Evolutionary conservation across 92 coral and sea anemone species (phyloP).

Genomic region (Palythoa grandiflora): DNA sequence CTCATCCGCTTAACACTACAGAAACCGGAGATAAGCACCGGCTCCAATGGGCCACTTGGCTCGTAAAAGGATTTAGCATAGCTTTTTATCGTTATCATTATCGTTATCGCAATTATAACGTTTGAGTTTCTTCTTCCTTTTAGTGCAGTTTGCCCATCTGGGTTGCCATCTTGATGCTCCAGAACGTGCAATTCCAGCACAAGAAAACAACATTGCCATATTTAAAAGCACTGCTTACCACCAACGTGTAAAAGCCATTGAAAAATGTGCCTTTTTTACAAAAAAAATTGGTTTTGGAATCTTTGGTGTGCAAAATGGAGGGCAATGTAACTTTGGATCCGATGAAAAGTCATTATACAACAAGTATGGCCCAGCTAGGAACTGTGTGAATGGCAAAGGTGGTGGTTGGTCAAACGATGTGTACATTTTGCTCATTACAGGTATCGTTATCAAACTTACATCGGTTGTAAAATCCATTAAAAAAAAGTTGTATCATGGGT

Average conservation of each 20-base stretch:
- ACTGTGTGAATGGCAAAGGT: conserved; percentile 31
- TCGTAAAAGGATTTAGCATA: too few relatives aligned
- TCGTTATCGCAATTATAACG: background rate
- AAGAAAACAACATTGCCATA: background rate
- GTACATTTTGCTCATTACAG: conserved; percentile 17
- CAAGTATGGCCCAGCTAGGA: conserved; percentile 28
- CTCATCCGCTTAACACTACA: too few relatives aligned
- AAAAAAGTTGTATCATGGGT: background rate
- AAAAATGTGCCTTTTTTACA: conserved; percentile 21
- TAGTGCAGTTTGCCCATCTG: conserved; percentile 32
- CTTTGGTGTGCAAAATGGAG: conserved; percentile 11
- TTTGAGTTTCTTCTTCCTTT: background rate
- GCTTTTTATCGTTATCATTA: background rate
- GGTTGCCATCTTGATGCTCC: background rate
- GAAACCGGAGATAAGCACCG: too few relatives aligned
- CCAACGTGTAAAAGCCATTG: conserved; percentile 6
- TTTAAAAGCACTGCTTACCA: background rate
- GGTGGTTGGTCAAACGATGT: conserved; percentile 33
- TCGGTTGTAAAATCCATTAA: background rate
- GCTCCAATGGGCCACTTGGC: too few relatives aligned
- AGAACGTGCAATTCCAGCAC: background rate
- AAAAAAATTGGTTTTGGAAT: conserved; percentile 5
- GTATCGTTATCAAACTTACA: background rate
- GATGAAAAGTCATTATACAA: conserved; percentile 6
- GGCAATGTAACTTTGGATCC: background rate